These are phyloP conservation scores for Sakesphorus luctuosus DNA, from an alignment of 2,113 vertebrate genomes.

Conservation along the genomic window DNA sequence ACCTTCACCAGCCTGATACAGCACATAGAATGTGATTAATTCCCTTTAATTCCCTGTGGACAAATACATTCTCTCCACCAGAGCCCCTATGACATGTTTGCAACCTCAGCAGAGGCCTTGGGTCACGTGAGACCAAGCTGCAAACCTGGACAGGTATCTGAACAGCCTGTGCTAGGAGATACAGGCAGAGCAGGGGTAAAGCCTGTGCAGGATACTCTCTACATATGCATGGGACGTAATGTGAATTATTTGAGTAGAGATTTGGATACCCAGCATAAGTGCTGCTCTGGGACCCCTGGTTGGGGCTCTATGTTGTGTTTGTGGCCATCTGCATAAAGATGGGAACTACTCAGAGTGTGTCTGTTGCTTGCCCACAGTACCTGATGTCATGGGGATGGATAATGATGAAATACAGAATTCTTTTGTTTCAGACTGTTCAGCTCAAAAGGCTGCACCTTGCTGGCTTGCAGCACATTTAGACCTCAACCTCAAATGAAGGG, in stretches of 20 bases:
- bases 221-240: accelerated
- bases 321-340: neutral
- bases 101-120: slow-evolving; percentile 19
- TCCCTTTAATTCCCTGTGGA: slow-evolving; percentile 15
- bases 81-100: neutral
- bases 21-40: slow-evolving; percentile 29
- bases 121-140: neutral
- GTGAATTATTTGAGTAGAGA: neutral
- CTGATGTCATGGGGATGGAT: neutral
- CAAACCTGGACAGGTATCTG: neutral
- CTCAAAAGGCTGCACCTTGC: neutral
- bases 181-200: neutral
- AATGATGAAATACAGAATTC: neutral
- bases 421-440: neutral
- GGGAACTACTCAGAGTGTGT: neutral
- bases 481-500: neutral
- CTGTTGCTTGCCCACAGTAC: neutral
- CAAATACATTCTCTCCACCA: neutral
- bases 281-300: neutral
- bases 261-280: neutral
- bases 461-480: neutral
- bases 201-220: neutral
- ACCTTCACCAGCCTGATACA: neutral
- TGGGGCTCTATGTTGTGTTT: neutral
- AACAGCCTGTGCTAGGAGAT: neutral